Percentiles rank a stretch among this genome's conserved stretches.
These are phyloP conservation scores for Pachypeltis micranthus DNA, from an alignment of 1,140 invertebrate genomes.

Conservation along the genomic window DNA sequence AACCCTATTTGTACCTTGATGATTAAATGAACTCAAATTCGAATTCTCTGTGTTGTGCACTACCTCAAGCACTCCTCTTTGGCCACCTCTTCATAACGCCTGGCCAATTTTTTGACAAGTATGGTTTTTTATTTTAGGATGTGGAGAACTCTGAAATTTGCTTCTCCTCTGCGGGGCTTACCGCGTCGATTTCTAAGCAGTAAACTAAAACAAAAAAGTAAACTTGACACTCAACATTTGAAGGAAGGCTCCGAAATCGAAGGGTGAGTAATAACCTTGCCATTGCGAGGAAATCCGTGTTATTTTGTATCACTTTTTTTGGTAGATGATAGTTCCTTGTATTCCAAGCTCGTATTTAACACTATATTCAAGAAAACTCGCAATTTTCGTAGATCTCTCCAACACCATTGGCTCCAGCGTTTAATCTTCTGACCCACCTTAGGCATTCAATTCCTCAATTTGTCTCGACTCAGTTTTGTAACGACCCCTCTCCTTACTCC, in stretches of 20 bases:
- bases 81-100: no score
- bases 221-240: conserved; percentile 1
- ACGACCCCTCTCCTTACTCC: no score
- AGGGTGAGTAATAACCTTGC: neutral
- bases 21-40: no score
- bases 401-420: neutral
- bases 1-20: no score
- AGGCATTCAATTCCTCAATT: no score
- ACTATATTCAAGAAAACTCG: neutral
- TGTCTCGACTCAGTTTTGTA: no score
- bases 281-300: neutral
- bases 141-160: neutral
- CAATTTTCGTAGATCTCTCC: neutral
- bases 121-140: neutral
- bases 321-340: neutral
- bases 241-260: conserved; percentile 20
- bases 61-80: no score
- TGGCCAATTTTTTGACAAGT: no score
- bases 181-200: neutral
- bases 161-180: neutral
- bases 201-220: neutral
- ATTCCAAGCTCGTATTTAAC: neutral
- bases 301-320: neutral
- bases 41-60: no score
- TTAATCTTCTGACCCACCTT: no score